Percentiles rank a stretch among this genome's conserved stretches.
Evolutionary conservation across 2,888 invertebrate species (phyloP).

Genomic region (Myopa testacea): DNA sequence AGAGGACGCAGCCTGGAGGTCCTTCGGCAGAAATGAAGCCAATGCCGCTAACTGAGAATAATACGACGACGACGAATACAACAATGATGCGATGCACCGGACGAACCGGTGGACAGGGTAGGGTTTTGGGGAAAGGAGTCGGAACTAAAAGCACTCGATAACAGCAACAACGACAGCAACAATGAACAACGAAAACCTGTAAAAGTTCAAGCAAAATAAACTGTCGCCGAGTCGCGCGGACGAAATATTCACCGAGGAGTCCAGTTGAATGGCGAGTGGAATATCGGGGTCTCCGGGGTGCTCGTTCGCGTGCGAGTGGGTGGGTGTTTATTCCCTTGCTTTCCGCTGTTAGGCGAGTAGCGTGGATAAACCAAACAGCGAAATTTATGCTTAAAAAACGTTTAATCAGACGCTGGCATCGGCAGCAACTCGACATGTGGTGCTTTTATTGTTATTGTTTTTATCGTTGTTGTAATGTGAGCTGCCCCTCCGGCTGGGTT

Average conservation of each 20-base stretch:
- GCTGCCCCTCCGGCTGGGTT: constrained; percentile 19
- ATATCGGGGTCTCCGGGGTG: too few relatives aligned
- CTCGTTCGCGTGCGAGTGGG: too few relatives aligned
- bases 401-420: constrained; percentile 34
- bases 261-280: neutral
- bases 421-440: neutral
- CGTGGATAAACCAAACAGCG: constrained; percentile 6
- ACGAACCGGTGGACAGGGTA: too few relatives aligned
- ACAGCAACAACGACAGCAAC: too few relatives aligned
- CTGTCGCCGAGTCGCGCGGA: constrained; percentile 28
- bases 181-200: neutral
- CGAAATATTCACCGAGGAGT: neutral
- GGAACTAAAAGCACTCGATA: neutral
- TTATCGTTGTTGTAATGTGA: neutral
- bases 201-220: constrained; percentile 20
- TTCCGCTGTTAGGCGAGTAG: neutral
- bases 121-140: neutral
- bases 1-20: constrained; percentile 14
- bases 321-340: too few relatives aligned
- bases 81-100: too few relatives aligned
- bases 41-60: constrained; percentile 42
- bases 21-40: constrained; percentile 42
- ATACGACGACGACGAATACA: neutral
- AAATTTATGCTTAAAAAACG: constrained; percentile 28
- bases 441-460: constrained; percentile 15